Conservation (phyloP, 2,888 invertebrate genomes). For the Abrostola triplasia region DNA sequence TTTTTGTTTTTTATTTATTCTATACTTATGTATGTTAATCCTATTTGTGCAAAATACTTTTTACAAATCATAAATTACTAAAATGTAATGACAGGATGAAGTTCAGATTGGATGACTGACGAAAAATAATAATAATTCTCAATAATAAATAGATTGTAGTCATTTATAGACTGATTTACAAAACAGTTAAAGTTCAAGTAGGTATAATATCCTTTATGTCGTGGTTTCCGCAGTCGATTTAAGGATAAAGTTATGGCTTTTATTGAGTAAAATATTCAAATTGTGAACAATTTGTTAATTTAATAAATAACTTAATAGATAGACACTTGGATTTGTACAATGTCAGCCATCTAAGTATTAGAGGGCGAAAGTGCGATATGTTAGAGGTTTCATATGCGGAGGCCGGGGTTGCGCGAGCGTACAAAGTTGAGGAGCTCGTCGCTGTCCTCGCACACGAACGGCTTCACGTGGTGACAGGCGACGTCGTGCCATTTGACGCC, state of each 20-base stretch:
- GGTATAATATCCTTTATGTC: neutral
- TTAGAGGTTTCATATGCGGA: conserved; percentile 90
- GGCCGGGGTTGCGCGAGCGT: conserved; percentile 95
- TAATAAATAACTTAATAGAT: conserved; percentile 85
- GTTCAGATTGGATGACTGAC: conserved; percentile 67
- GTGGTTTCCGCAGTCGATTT: conserved; percentile 22
- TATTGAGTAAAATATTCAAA: conserved; percentile 54
- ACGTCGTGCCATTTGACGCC: conserved; percentile 96
- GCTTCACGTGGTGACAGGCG: conserved; percentile 95
- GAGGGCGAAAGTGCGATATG: conserved; percentile 63
- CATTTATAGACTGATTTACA: no score
- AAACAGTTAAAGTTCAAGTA: no score
- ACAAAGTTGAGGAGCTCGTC: conserved; percentile 97
- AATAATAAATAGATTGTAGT: neutral
- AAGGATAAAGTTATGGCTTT: conserved; percentile 51
- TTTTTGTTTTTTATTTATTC: conserved; percentile 74
- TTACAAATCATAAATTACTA: conserved; percentile 73
- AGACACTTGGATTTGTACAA: conserved; percentile 85
- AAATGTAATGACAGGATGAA: conserved; percentile 52
- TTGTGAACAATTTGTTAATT: conserved; percentile 55
- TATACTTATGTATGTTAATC: conserved; percentile 77
- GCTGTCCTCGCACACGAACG: conserved; percentile 97
- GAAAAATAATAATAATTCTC: neutral
- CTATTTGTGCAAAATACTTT: conserved; percentile 83
- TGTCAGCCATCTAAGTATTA: conserved; percentile 77